Percentiles rank a stretch among this genome's conserved stretches.
Conservation (phyloP, 1,140 invertebrate genomes). For the Drosophila burlai region DNA sequence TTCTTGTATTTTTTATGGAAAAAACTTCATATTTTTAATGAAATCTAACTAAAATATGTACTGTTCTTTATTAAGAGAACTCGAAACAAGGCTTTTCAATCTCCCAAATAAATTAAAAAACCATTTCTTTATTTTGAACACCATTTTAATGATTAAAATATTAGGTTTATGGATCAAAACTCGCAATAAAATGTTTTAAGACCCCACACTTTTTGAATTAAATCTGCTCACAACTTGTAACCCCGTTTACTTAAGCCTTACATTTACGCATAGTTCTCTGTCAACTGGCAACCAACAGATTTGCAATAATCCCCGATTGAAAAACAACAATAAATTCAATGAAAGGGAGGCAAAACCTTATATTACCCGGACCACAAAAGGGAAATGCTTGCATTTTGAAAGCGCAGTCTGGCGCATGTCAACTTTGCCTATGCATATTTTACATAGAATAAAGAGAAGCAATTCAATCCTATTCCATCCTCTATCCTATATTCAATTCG, state of each 20-base stretch:
- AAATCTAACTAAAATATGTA: not conserved
- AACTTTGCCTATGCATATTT: constrained; percentile 54
- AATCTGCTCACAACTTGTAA: not conserved
- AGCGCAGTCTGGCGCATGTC: constrained; percentile 4
- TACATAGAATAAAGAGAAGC: constrained; percentile 15
- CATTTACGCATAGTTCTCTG: not conserved
- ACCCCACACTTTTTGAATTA: not conserved
- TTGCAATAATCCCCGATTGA: not conserved
- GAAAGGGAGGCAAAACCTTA: constrained; percentile 15
- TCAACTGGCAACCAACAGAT: constrained; percentile 6
- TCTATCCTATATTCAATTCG: constrained; percentile 4
- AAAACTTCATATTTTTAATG: not conserved
- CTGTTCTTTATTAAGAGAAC: not conserved
- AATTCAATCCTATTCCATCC: constrained; percentile 5
- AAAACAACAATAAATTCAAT: constrained; percentile 30
- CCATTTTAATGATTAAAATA: no score
- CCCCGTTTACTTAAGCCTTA: constrained; percentile 2
- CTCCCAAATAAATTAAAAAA: not conserved
- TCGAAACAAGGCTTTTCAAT: not conserved
- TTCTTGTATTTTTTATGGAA: no score
- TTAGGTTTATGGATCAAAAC: not conserved
- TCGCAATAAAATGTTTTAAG: no score
- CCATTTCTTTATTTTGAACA: not conserved
- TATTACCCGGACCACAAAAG: constrained; percentile 33
- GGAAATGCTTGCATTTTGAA: constrained; percentile 16